These are phyloP conservation scores for Hypselothyrea guttata DNA, from an alignment of 2,888 invertebrate genomes.

Conservation along the genomic window DNA sequence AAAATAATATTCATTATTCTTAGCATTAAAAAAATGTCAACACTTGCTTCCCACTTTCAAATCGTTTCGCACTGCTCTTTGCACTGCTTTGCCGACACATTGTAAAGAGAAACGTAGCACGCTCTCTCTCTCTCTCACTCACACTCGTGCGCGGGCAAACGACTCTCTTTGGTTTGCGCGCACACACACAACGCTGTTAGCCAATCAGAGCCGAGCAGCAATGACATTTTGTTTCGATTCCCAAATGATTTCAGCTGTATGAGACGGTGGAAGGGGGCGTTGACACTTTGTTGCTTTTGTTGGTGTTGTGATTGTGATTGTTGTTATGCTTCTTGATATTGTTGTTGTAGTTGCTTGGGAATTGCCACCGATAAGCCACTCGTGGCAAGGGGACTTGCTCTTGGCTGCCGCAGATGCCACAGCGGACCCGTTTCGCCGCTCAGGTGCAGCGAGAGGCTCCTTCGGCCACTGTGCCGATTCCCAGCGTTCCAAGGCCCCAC, in stretches of 20 bases:
- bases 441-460: slow-evolving; percentile 29
- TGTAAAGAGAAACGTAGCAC: slow-evolving; percentile 25
- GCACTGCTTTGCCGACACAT: slow-evolving; percentile 46
- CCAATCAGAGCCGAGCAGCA: slow-evolving; percentile 69
- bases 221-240: slow-evolving; percentile 67
- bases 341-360: slow-evolving; percentile 37
- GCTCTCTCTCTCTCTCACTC: slow-evolving; percentile 31
- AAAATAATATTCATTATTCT: too few species aligned
- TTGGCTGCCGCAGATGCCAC: slow-evolving; percentile 28
- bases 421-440: slow-evolving; percentile 29
- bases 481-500: slow-evolving; percentile 62
- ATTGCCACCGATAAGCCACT: slow-evolving; percentile 51
- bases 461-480: slow-evolving; percentile 62
- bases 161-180: slow-evolving; percentile 42
- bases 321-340: too few species aligned
- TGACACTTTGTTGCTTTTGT: slow-evolving; percentile 48
- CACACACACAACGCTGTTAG: slow-evolving; percentile 37
- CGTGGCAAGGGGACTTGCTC: slow-evolving; percentile 34
- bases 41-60: too few species aligned
- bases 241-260: slow-evolving; percentile 48
- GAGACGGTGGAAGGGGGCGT: slow-evolving; percentile 54
- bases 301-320: neutral
- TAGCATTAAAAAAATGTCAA: too few species aligned
- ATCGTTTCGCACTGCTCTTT: slow-evolving; percentile 23
- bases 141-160: slow-evolving; percentile 11